A percentile compares a stretch with the other conserved stretches of the same genome.
These are phyloP conservation scores for Polypterus bichir DNA, from an alignment of 2,113 vertebrate species.

Conservation along the genomic window DNA sequence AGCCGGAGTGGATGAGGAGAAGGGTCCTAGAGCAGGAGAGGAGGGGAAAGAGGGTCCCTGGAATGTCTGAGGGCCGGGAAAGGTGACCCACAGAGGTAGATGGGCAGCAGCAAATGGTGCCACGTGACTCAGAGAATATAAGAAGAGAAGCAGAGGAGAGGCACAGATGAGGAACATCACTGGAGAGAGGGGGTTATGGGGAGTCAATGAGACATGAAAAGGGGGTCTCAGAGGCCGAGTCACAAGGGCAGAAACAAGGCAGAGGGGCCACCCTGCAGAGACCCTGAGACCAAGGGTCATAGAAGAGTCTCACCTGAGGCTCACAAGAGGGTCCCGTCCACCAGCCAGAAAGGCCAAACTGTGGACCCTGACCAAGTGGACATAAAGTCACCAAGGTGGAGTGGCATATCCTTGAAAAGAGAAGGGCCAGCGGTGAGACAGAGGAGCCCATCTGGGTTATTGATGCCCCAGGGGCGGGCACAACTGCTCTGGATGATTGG, in stretches of 20 bases:
- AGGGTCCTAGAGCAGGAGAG: not conserved
- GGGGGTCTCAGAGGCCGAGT: not conserved
- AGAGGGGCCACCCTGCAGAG: too few species aligned
- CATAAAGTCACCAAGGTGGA: too few species aligned
- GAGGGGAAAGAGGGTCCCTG: not conserved
- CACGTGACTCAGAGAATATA: not conserved
- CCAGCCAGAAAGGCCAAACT: slow-evolving; percentile 51
- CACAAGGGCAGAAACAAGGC: too few species aligned
- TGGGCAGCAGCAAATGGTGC: not conserved
- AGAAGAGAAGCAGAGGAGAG: not conserved
- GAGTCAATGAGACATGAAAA: too few species aligned
- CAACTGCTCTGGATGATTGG: too few species aligned
- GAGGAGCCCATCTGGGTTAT: slow-evolving; percentile 53
- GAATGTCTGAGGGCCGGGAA: not conserved
- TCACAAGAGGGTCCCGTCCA: slow-evolving; percentile 30
- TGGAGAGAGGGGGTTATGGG: too few species aligned
- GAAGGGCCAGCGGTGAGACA: not conserved
- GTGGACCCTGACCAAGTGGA: slow-evolving; percentile 22
- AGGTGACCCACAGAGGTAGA: too few species aligned
- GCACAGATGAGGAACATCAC: too few species aligned
- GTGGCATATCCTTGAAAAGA: slow-evolving; percentile 13
- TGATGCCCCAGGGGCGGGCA: slow-evolving; percentile 70
- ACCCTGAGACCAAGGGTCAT: slow-evolving; percentile 14
- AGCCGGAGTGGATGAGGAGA: not conserved
- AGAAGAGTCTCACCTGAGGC: too few species aligned